Evolutionary conservation across 2,113 vertebrate species (phyloP).

Genomic region (Oncorhynchus keta): DNA sequence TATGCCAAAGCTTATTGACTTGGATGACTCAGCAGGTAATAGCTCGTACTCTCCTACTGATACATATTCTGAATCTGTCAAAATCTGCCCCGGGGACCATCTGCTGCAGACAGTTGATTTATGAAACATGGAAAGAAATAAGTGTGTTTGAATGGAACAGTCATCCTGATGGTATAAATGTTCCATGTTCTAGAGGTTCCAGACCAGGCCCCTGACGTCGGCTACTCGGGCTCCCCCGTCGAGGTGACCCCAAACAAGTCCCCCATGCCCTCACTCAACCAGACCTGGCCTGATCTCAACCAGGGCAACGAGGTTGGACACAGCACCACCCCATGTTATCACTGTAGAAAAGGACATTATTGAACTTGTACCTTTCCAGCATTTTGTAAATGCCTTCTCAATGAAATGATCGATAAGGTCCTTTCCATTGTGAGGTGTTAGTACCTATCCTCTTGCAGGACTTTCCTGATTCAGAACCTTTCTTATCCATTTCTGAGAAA

Average conservation of each 20-base stretch:
- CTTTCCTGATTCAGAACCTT: too few species aligned
- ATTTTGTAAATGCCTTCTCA: too few species aligned
- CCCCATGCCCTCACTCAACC: constrained; percentile 97
- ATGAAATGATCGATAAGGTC: too few species aligned
- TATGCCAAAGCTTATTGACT: constrained; percentile 98
- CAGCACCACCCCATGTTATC: background rate
- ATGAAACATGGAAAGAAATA: background rate
- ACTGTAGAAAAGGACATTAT: too few species aligned
- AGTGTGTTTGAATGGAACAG: background rate
- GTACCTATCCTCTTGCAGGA: too few species aligned
- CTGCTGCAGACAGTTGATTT: background rate
- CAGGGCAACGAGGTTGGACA: constrained; percentile 94
- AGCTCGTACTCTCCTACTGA: too few species aligned
- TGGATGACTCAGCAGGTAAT: constrained; percentile 94
- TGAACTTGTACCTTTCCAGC: too few species aligned
- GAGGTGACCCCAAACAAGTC: constrained; percentile 97
- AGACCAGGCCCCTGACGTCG: constrained; percentile 85
- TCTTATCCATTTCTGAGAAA: too few species aligned
- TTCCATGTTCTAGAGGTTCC: constrained; percentile 69
- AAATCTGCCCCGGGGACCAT: background rate
- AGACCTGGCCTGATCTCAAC: constrained; percentile 97
- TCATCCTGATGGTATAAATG: background rate
- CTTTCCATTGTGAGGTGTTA: too few species aligned
- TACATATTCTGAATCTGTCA: background rate
- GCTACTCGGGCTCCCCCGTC: constrained; percentile 89